phyloP scores from a whole-genome alignment of 1,140 invertebrate species.

The Lineus longissimus region DNA sequence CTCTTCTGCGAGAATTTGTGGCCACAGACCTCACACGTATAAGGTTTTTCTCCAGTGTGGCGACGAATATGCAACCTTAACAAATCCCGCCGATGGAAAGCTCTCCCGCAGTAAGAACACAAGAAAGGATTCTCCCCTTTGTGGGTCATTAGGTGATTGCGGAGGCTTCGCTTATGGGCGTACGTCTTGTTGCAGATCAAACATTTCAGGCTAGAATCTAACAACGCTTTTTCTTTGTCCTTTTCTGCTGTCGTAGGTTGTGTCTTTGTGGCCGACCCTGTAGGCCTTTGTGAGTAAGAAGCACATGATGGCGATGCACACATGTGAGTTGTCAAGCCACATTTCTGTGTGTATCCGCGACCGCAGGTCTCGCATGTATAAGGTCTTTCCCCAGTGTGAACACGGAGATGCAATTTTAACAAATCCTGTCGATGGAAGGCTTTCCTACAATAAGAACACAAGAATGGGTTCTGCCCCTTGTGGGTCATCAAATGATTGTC shows the following conservation, averaged over 20 bases:
- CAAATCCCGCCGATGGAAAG: no score
- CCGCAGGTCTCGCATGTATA: conserved; percentile 37
- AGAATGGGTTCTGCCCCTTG: conserved; percentile 5
- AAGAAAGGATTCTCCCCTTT: conserved; percentile 7
- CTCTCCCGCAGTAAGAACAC: conserved; percentile 18
- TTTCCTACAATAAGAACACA: conserved; percentile 17
- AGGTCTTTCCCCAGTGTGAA: conserved; percentile 49
- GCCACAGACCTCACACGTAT: no score
- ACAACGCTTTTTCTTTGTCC: no score
- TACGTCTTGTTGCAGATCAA: conserved; percentile 58
- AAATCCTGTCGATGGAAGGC: background rate
- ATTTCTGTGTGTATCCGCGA: conserved; percentile 23
- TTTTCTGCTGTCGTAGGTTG: no score
- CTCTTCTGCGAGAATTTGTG: no score
- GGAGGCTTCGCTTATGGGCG: conserved; percentile 57
- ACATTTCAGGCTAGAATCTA: conserved; percentile 35
- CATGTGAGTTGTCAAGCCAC: conserved; percentile 6
- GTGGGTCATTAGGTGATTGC: conserved; percentile 55
- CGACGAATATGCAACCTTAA: no score
- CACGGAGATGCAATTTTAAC: conserved; percentile 51
- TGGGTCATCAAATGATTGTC: conserved; percentile 56
- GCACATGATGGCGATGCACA: no score
- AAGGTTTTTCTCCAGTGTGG: no score
- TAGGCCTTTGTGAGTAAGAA: no score
- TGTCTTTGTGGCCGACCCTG: no score